Conservation (phyloP, 2,888 invertebrate genomes). For the Helleia helle region DNA sequence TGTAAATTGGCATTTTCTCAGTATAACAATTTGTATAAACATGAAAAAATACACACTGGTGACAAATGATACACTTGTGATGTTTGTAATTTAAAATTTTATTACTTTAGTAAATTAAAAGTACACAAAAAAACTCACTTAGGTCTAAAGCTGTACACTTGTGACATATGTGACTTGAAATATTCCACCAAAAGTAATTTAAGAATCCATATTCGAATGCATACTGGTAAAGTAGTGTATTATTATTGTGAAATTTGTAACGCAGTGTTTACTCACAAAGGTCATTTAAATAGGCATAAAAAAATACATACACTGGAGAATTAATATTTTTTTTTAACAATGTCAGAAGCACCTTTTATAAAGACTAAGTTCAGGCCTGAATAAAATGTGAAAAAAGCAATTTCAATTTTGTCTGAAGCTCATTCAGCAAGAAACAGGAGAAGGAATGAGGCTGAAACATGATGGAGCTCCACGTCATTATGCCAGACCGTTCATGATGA, state of each 20-base stretch:
- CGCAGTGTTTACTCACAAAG: too few species aligned
- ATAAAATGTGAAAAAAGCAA: too few species aligned
- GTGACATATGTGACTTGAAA: not conserved
- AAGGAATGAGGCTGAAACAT: too few species aligned
- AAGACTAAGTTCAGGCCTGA: too few species aligned
- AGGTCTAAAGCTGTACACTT: not conserved
- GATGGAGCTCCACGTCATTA: too few species aligned
- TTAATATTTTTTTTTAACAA: too few species aligned
- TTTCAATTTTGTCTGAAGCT: too few species aligned
- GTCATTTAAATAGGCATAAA: too few species aligned
- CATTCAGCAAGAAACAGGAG: too few species aligned
- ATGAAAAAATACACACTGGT: not conserved
- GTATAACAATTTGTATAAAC: not conserved
- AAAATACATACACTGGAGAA: too few species aligned
- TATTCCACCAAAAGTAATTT: not conserved
- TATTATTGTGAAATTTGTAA: not conserved
- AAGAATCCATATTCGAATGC: not conserved
- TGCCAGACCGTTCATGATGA: too few species aligned
- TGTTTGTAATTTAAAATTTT: not conserved
- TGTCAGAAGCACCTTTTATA: too few species aligned
- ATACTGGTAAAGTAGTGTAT: not conserved
- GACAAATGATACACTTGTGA: not conserved
- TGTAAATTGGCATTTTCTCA: not conserved
- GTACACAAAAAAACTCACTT: not conserved
- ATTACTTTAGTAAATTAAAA: not conserved